Evolutionary conservation across 2,888 invertebrate species (phyloP).

Genomic region (Mayetiola destructor): DNA sequence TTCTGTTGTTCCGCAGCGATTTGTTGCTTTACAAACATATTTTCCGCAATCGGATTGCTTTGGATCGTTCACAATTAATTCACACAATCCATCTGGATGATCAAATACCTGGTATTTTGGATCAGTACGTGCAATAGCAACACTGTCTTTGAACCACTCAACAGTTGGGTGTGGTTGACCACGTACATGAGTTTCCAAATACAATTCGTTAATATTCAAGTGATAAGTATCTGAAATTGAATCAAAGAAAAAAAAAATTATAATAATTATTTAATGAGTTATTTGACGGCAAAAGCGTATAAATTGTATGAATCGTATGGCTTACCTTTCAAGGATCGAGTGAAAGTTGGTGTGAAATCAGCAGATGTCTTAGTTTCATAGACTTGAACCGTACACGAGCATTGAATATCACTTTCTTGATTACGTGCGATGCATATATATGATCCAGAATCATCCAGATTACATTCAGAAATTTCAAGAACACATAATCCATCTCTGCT

Average conservation of each 20-base stretch:
- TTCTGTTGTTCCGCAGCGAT: conserved; percentile 55
- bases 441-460: conserved; percentile 57
- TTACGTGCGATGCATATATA: conserved; percentile 66
- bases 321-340: conserved; percentile 55
- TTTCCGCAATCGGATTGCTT: conserved; percentile 53
- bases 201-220: conserved; percentile 54
- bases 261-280: neutral
- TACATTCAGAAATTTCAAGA: conserved; percentile 54
- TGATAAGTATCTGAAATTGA: conserved; percentile 53
- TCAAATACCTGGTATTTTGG: conserved; percentile 48
- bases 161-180: conserved; percentile 57
- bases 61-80: conserved; percentile 51
- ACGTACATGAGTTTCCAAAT: conserved; percentile 62
- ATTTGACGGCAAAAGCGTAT: neutral
- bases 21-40: conserved; percentile 64
- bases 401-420: conserved; percentile 51
- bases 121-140: conserved; percentile 40
- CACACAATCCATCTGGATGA: conserved; percentile 58
- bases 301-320: neutral
- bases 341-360: conserved; percentile 59
- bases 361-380: conserved; percentile 39
- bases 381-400: conserved; percentile 57
- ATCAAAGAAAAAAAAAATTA: neutral
- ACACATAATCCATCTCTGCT: conserved; percentile 52
- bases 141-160: conserved; percentile 63